Base-by-base conservation (phyloP, 2,797 vertebrate species). In the Pseudocheirus occidentalis region DNA sequence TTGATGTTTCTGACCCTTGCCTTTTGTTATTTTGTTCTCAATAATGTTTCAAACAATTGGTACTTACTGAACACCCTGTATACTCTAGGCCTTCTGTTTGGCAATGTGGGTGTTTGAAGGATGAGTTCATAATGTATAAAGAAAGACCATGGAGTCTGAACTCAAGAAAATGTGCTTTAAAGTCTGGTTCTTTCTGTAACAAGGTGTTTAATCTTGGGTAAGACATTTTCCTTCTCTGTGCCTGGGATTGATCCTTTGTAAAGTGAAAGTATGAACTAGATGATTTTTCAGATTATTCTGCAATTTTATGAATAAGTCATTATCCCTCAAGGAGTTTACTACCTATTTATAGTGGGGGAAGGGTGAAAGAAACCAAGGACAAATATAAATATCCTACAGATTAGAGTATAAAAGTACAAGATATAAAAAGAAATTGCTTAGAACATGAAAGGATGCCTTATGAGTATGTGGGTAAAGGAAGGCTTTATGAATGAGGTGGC, bases 261-360 rank as follows among this genome's bases (percentile, higher is more conserved):
- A 93, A 95, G 90, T 81, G 58, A 58, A 95, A 95, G 16, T 93
- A 93, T 55, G 21, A 21, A 21, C 18, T 81, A 46, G n/a, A 46
- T 24, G 6, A 24, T 24, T 81, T 81, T 81, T 81, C 7, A 46
- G 24, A 81, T 81, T 81, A 46, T 46, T 46, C 66, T 46, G 66
- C 46, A 18, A 81, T 81, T 81, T 40, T 40, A 40, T 81, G n/a
- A 46, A 81, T 46, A 81, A 81, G n/a, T 81, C n/a, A 46, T 5
- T 24, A 10, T 21, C 18, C 18, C 18, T 24, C 66, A 46, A 81
- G n/a, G 66, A 81, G 0, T 81, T 81, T 46, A 46, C n/a, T 40
- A 40, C 6, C n/a, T 46, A 81, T 46, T 81, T 46, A 46, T 81
- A 46, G 21, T 73, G 5, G 62, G 34, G 62, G 62, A 40, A 40